Base-by-base conservation (phyloP, 1,140 invertebrate species). In the Hyles euphorbiae region DNA sequence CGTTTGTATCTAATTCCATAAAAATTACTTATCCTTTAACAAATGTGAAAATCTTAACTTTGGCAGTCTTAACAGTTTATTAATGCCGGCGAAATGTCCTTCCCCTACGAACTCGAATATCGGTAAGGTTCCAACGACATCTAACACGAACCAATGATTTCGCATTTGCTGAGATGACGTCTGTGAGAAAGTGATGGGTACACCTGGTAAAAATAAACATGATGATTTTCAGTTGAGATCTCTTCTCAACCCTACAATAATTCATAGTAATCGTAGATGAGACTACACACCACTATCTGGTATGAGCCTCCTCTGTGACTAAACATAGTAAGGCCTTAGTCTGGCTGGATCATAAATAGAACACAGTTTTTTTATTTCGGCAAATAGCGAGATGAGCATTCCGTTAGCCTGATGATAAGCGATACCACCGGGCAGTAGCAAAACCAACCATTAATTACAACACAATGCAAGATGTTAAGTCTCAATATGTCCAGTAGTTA, bases 91-190 rank as follows among this genome's bases (percentile, higher is more conserved):
- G 43, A 80, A 87, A 43, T 81, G 72, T 5, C 74, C 77, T 34
- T 74, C 64, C 2, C 61, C 60, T 3, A 83, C 61, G 34, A 81
- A 79, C 53, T 78, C 76, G 12, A 87, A 80, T 10, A 87, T 68
- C 0, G 83, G 83, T 12, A 80, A 33, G 0, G 74, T 77, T 8
- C 67, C 78, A 3, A 81, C 32, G 7, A 83, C 70, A 52, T 83
- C 81, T 12, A 87, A 53, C 6, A 80, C 54, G 51, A 86, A 86
- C 79, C 81, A 86, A 9, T 67, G 65, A 48, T 72, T 81, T 10
- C 75, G 70, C 32, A 76, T 74, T 49, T 86, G 83, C 49, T 83
- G 76, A 0, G 78, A 78, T 2, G 83, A 75, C 5, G 83, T 86
- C 69, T 83, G 75, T 12, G 66, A 58, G 43, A 86, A 69, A 0